Evolutionary conservation across 2,888 invertebrate genomes (phyloP).

Genomic region (Cyclophora punctaria): DNA sequence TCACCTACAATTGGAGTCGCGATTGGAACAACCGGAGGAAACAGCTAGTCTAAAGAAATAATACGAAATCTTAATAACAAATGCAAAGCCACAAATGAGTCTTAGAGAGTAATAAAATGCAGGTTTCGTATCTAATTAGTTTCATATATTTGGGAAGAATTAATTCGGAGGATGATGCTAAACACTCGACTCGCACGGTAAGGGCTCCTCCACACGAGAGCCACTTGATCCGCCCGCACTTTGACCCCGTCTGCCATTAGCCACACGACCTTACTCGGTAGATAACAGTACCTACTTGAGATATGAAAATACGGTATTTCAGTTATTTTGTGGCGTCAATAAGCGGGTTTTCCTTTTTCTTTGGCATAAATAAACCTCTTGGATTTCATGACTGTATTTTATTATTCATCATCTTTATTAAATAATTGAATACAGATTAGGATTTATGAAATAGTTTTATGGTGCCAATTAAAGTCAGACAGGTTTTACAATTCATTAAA

Average conservation of each 20-base stretch:
- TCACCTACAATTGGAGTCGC: no score
- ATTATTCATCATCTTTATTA: no score
- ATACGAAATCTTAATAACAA: no score
- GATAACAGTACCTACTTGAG: not conserved
- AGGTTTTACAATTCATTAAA: no score
- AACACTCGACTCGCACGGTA: slow-evolving; percentile 20
- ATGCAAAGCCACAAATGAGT: not conserved
- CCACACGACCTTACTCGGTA: slow-evolving; percentile 12
- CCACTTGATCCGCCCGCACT: slow-evolving; percentile 32
- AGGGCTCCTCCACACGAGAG: slow-evolving; percentile 27
- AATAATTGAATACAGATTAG: no score
- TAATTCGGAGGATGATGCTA: slow-evolving; percentile 19
- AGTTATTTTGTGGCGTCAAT: not conserved
- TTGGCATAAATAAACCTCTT: no score
- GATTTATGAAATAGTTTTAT: no score
- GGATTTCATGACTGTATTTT: no score
- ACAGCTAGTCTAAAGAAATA: no score
- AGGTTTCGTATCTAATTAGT: not conserved
- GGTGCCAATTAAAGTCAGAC: no score
- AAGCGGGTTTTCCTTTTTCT: no score
- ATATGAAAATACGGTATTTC: not conserved
- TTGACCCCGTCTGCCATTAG: slow-evolving; percentile 19
- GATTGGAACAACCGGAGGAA: no score
- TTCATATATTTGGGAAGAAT: slow-evolving; percentile 8
- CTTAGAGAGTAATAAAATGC: not conserved